Evolutionary conservation across 1,140 invertebrate genomes (phyloP).

Genomic region (Drosophila suzukii): DNA sequence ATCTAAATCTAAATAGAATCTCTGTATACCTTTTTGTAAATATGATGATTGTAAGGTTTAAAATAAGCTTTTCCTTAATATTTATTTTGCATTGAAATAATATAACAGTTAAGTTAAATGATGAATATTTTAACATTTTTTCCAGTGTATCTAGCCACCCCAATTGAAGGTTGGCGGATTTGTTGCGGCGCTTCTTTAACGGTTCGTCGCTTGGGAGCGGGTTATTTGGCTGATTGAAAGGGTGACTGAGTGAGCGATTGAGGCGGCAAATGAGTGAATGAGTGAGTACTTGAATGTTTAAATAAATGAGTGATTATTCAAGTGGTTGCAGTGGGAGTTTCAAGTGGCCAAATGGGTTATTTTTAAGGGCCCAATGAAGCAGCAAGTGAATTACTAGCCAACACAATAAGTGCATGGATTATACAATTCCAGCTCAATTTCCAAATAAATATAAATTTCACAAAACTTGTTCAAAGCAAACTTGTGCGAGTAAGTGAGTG

Average conservation of each 20-base stretch:
- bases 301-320: conserved; percentile 4
- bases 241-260: not conserved
- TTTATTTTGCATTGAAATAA: too few relatives aligned
- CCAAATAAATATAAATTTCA: not conserved
- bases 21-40: too few relatives aligned
- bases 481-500: conserved; percentile 36
- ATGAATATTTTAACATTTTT: not conserved
- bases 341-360: not conserved
- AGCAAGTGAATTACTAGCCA: conserved; percentile 1
- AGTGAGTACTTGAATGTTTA: conserved; percentile 7
- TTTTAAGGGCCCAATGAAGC: not conserved
- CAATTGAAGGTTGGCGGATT: not conserved
- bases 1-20: too few relatives aligned
- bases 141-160: not conserved
- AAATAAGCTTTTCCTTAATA: too few relatives aligned
- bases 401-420: not conserved
- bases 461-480: not conserved
- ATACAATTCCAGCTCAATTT: not conserved
- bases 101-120: too few relatives aligned
- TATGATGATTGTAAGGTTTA: too few relatives aligned
- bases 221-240: conserved; percentile 1
- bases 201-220: conserved; percentile 13
- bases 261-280: conserved; percentile 5
- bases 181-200: conserved; percentile 8
- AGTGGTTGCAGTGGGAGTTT: conserved; percentile 10